Conservation (phyloP, 2,888 invertebrate genomes). For the Euphydryas editha region DNA sequence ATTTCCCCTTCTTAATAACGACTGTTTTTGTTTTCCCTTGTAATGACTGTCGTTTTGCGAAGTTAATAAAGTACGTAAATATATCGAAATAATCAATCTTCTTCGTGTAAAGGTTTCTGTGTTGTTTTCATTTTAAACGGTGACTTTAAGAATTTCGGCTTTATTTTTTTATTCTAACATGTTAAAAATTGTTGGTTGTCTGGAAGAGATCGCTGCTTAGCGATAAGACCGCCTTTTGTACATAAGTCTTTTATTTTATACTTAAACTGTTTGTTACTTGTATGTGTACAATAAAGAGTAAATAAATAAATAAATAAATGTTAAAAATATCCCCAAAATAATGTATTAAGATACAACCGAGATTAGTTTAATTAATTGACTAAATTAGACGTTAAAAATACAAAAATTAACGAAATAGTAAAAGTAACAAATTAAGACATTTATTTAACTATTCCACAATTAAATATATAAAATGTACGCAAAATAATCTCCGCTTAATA, state of each 20-base stretch:
- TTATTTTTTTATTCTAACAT: background rate
- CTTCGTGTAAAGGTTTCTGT: slow-evolving; percentile 12
- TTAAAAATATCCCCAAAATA: too few relatives aligned
- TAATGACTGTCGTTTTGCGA: slow-evolving; percentile 21
- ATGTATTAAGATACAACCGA: background rate
- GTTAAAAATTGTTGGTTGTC: too few relatives aligned
- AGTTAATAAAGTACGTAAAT: slow-evolving; percentile 27
- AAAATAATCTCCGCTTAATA: slow-evolving; percentile 2
- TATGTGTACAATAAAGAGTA: too few relatives aligned
- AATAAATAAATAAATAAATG: too few relatives aligned
- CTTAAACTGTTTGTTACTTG: too few relatives aligned
- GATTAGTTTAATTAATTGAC: background rate
- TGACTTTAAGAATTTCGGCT: slow-evolving; percentile 2
- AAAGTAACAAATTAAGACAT: background rate
- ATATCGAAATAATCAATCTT: slow-evolving; percentile 32
- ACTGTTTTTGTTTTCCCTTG: slow-evolving; percentile 26
- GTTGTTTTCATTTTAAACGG: slow-evolving; percentile 18
- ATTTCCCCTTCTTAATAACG: slow-evolving; percentile 37
- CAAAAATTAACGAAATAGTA: background rate
- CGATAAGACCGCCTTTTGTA: too few relatives aligned
- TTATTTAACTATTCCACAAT: background rate
- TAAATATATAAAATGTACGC: slow-evolving; percentile 6
- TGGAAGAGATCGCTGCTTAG: too few relatives aligned
- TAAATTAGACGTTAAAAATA: background rate
- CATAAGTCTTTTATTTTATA: too few relatives aligned